A percentile compares a stretch with the other conserved stretches of the same genome.
Conservation (phyloP, 2,797 vertebrate genomes). For the Anisognathus igniventris region DNA sequence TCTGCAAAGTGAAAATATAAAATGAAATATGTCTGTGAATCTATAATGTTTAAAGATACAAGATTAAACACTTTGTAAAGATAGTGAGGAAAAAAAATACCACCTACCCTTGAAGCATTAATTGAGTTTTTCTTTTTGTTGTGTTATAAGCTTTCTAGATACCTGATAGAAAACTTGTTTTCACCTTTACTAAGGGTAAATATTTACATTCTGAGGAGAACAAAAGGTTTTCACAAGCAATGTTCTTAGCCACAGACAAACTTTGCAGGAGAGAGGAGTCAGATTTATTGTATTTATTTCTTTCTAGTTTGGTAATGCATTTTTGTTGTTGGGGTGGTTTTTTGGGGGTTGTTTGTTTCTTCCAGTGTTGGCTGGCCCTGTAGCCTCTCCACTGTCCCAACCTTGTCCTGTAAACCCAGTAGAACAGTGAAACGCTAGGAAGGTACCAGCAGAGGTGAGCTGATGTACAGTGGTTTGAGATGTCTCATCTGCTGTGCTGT, state of each 20-base stretch:
- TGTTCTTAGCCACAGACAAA: background rate
- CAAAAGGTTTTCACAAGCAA: background rate
- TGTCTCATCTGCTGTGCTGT: rapidly evolving
- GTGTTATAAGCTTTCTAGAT: background rate
- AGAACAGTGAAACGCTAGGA: background rate
- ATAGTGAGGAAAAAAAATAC: background rate
- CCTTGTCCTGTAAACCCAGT: background rate
- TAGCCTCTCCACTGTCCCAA: rapidly evolving
- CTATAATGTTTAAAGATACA: constrained; percentile 62
- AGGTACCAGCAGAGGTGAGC: background rate
- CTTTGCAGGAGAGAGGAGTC: background rate
- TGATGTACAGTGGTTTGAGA: rapidly evolving
- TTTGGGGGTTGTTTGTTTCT: background rate
- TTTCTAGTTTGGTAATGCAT: background rate
- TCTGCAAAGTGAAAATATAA: too few relatives aligned
- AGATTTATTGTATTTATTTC: background rate
- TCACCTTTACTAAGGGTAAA: background rate
- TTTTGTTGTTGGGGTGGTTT: background rate
- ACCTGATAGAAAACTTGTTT: background rate
- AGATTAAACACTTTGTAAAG: constrained; percentile 27
- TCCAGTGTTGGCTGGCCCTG: background rate
- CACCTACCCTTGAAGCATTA: background rate
- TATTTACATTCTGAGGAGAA: background rate
- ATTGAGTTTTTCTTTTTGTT: background rate
- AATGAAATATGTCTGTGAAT: constrained; percentile 50